Base-by-base conservation (phyloP, 2,113 vertebrate species). In the Oreochromis aureus region DNA sequence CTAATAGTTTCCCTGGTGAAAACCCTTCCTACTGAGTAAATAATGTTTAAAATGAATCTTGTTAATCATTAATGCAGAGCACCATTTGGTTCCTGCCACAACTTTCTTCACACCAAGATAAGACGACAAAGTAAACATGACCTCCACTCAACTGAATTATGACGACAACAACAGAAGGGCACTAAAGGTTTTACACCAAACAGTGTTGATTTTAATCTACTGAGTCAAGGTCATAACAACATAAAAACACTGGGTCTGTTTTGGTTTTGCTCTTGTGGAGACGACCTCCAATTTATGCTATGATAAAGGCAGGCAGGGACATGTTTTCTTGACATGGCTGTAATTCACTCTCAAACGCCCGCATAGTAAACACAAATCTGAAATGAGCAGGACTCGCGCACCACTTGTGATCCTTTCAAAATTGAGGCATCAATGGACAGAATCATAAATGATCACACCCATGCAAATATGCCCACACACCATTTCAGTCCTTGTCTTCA, bases 401-500 rank as follows among this genome's bases (percentile, higher is more conserved):
- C 15, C 15, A 79, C 16, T n/a, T 81, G 46, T 48, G 27, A 51
- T 78, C 3, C 32, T 79, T 36, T 24, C 19, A 79, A 76, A 88
- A 48, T 59, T 90, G 53, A 59, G 10, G 56, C 87, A 83, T 55
- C n/a, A 41, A 71, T 66, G 80, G 44, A 59, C 51, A 85, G 71
- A 56, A 36, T 30, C 36, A 34, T 32, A 85, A 63, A 81, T 27
- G 53, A 87, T 83, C 76, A 86, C 87, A 58, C 87, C 80, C 10
- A 58, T 41, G 80, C 80, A 92, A 81, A 87, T 34, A 92, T 51
- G 8, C 87, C 10, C 84, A 91, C 84, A 41, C 71, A 48, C 56
- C 71, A 5, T 24, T 39, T 18, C 18, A 54, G 7, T 19, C 54
- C 5, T 34, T 59, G 46, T 81, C 44, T 48, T 63, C 22, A 41